Base-by-base conservation (phyloP, 2,888 invertebrate genomes). In the Spodoptera picta region DNA sequence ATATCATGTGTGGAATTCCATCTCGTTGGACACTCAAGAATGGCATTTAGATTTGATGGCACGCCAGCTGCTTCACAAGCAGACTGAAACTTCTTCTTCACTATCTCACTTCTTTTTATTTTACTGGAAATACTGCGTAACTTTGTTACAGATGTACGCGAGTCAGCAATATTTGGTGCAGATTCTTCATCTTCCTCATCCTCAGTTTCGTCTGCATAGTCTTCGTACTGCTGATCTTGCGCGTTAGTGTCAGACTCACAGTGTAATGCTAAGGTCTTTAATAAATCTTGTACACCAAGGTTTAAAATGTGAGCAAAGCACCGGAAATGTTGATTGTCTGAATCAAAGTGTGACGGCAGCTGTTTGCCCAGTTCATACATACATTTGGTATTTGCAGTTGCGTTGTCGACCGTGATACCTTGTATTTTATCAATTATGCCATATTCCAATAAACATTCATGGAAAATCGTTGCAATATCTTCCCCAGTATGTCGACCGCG, bases 1-100 rank as follows among this genome's bases (percentile, higher is more conserved):
- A 73, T 75, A 70, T 75, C 69, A 72, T 75, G 69, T 73, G 69
- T 73, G 72, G 69, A 73, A 73, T 75, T 73, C 72, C 67, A 73
- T 75, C 65, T 75, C 67, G 68, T 72, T 73, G 65, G 68, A 75
- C 72, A 70, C 72, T 75, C 64, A 42, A 75, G 56, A 27, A 73
- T 72, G 69, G 71, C 23, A 74, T 71, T 66, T 23, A 69, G 27
- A 27, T 27, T 27, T 3, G 75, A 75, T 75, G 70, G 75, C 70
- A 75, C 72, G 75, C 72, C 67, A 70, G 60, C 70, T 73, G 70
- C 73, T 75, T 75, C 71, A 70, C 73, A 73, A 73, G 70, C 73
- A 73, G 73, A 75, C 71, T 75, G 70, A 65, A 73, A 76, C 73
- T 76, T 71, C 69, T 45, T 69, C 71, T 73, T 71, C 65, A 71